A percentile compares a stretch with the other conserved stretches of the same genome.
phyloP scores from a whole-genome alignment of 2,888 invertebrate genomes.

The Lampropteryx suffumata region DNA sequence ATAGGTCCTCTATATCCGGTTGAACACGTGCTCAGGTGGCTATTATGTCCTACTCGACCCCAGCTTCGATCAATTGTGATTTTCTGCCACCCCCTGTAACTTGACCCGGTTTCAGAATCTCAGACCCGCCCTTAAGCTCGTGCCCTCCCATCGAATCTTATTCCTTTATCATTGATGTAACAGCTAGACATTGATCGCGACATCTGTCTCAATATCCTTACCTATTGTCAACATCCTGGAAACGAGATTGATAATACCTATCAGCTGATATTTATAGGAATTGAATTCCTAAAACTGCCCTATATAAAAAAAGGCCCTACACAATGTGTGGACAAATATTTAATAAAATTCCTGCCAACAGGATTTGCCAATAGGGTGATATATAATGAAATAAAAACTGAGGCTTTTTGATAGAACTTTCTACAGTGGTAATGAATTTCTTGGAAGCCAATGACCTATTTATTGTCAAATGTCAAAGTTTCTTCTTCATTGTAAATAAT shows the following conservation, averaged over 20 bases:
- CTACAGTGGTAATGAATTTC: no score
- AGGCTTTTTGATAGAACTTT: no score
- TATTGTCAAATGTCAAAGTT: no score
- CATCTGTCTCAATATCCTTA: conserved; percentile 59
- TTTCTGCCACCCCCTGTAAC: conserved; percentile 69
- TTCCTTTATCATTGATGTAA: conserved; percentile 42
- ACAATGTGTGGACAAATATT: no score
- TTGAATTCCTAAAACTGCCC: no score
- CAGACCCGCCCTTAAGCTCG: conserved; percentile 65
- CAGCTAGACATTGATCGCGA: conserved; percentile 52
- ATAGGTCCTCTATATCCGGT: conserved; percentile 75
- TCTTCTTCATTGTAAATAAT: no score
- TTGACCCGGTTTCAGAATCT: conserved; percentile 65
- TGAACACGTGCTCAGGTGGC: conserved; percentile 81
- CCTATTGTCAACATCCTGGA: conserved; percentile 58
- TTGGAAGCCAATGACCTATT: no score
- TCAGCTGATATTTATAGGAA: conserved; percentile 15
- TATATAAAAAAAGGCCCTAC: no score
- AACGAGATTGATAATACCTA: conserved; percentile 5
- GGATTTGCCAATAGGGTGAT: no score
- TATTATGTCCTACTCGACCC: conserved; percentile 67
- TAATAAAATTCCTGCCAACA: no score
- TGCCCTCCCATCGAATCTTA: conserved; percentile 71
- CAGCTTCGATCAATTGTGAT: conserved; percentile 56
- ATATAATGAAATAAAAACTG: no score